Evolutionary conservation across 30 jellyfish, hydroid and myxozoan species (phyloP), one percentile per base, ranked within the genome.

Genomic region (Aurelia aurita): DNA sequence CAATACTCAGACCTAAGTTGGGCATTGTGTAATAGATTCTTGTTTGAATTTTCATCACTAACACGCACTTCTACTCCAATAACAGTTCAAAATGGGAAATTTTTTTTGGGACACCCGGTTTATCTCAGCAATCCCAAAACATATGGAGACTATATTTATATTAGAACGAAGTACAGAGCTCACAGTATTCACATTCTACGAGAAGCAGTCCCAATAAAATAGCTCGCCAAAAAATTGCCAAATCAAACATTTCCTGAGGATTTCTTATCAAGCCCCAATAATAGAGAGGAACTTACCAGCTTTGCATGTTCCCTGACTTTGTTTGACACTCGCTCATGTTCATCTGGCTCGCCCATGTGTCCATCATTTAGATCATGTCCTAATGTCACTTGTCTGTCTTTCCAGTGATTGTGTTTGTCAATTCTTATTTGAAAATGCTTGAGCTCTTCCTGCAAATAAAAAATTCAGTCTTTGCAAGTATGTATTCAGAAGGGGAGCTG

Each of bases 391-490:
- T 80, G 92, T 80, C 83, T 72, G 21, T 79, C 93, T 69, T 71
- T 69, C 97, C 97, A 88, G 67, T 88, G 72, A 44, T 88, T 64
- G 58, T 78, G 92, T 59, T 88, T 88, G 72, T 88, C 91, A 69
- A 88, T 72, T 27, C 93, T 74, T 12, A 46, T 69, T 72, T 88
- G 97, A 39, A 88, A 88, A 62, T 88, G 97, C 26, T 31, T 29
- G 21, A 88, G 89, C 69, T 88, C 97, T 79, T 69, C 85, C 97
- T 88, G 74, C 47, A 86, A 55, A 21, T 39, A 44, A 81, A 64
- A 61, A 70, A 8, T 32, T 55, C 51, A 8, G 9, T 39, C 51
- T 7, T 16, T 0, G 44, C n/a, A n/a, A n/a, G n/a, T n/a, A 68
- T 15, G 27, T 22, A 29, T 25, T 9, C 34, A 25, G 44, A 18